Percentiles rank a stretch among this genome's conserved stretches.
phyloP scores from a whole-genome alignment of 2,888 invertebrate species.

The Cremastobaeus sp. region DNA sequence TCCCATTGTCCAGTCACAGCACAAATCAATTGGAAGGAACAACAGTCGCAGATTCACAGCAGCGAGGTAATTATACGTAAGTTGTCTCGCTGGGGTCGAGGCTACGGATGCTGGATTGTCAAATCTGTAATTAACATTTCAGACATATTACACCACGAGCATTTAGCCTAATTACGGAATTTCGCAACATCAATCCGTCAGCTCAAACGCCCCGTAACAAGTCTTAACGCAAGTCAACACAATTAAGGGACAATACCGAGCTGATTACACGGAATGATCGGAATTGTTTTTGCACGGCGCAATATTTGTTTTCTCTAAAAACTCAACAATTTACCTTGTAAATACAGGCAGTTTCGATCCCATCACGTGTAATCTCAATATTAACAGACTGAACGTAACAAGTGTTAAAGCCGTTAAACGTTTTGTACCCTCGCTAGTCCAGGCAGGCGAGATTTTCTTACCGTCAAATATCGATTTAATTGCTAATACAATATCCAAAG shows the following conservation, averaged over 20 bases:
- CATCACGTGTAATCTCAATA: constrained; percentile 94
- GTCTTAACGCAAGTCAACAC: constrained; percentile 26
- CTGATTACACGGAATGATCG: no score
- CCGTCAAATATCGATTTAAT: constrained; percentile 80
- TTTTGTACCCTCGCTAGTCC: constrained; percentile 85
- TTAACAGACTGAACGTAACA: constrained; percentile 88
- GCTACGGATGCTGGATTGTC: constrained; percentile 98
- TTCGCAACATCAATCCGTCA: constrained; percentile 48
- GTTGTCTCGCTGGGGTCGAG: constrained; percentile 88
- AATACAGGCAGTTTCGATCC: constrained; percentile 97
- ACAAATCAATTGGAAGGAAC: constrained; percentile 91
- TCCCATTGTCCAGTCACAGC: constrained; percentile 99
- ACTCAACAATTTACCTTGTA: constrained; percentile 82
- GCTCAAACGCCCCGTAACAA: constrained; percentile 42
- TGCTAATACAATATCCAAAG: constrained; percentile 78
- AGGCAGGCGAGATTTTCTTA: constrained; percentile 78
- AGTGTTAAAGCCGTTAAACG: constrained; percentile 88
- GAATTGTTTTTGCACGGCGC: no score
- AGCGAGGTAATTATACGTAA: constrained; percentile 95
- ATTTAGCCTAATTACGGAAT: constrained; percentile 43
- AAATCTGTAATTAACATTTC: constrained; percentile 82
- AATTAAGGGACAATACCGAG: constrained; percentile 19
- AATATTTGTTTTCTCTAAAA: not conserved
- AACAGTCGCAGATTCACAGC: constrained; percentile 94
- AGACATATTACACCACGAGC: constrained; percentile 46